Base-by-base conservation (phyloP, 2,113 vertebrate species). In the Pteropus alecto region DNA sequence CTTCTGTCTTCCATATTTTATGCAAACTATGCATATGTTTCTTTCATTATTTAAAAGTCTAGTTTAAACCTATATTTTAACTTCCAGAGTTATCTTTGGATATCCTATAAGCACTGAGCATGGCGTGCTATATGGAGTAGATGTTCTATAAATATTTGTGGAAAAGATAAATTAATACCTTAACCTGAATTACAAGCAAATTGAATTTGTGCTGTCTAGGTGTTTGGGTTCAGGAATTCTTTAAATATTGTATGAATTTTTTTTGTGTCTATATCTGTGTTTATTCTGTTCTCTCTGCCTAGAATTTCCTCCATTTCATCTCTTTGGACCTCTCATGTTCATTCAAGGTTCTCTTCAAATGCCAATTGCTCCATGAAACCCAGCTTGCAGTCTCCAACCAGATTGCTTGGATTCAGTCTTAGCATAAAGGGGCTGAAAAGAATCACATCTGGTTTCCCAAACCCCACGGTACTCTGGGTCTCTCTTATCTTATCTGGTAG, bases 1-100 rank as follows among this genome's bases (percentile, higher is more conserved):
- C 30, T 63, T 83, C 68, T 89, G 6, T 87, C 71, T 87, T 84
- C 54, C 61, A 46, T 95, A 71, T 94, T 97, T 96, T 87, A 46
- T 87, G 30, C 46, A 81, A 95, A 60, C 58, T 77, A 73, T 33
- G 30, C 28, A 56, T 60, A 12, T 65, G 51, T 92, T 84, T 90
- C 65, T 92, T 65, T 70, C 77, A 60, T 84, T 82, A 92, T 61
- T 95, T 68, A 79, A 92, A 94, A 87, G 35, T 19, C 13, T 88
- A 58, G 7, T 61, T 96, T 79, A 90, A 86, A 30, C n/a, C 51
- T 56, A 12, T 65, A 61, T 71, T 87, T 87, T 74, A 65, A 89
- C 8, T 67, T 83, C 43, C 21, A 74, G 19, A 65, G 1, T 18
- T n/a, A 82, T 84, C 16, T 73, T 71, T 54, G 33, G 43, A 43